Percentiles rank a stretch among this genome's conserved stretches.
phyloP scores from a whole-genome alignment of 2,113 vertebrate genomes.

The Talpa occidentalis region DNA sequence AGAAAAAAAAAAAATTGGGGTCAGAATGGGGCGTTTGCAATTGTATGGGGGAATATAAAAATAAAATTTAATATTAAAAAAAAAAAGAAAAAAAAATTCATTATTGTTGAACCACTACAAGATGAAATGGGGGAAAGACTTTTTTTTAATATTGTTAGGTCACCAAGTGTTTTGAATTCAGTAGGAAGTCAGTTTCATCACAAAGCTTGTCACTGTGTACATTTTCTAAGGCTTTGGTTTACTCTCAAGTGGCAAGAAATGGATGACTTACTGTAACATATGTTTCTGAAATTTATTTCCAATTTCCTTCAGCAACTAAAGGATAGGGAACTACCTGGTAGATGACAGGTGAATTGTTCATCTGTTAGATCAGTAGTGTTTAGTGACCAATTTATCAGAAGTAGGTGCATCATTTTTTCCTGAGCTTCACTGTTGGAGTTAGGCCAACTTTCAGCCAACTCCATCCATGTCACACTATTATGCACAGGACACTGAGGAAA shows the following conservation, averaged over 20 bases:
- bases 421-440: fast-evolving
- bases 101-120: neutral
- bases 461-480: too few species aligned
- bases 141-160: neutral
- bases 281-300: neutral
- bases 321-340: neutral
- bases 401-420: neutral
- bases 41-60: too few species aligned
- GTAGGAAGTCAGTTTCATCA: neutral
- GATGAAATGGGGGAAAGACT: neutral
- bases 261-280: neutral
- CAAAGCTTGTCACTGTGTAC: neutral
- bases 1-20: too few species aligned
- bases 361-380: fast-evolving
- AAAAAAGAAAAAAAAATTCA: too few species aligned
- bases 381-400: fast-evolving
- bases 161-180: neutral
- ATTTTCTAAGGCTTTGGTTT: neutral
- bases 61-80: too few species aligned
- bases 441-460: neutral
- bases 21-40: too few species aligned
- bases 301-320: neutral
- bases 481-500: neutral
- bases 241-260: neutral
- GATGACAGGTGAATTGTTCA: neutral